Conservation (phyloP, 2,113 vertebrate genomes). For the Pyxicephalus adspersus region DNA sequence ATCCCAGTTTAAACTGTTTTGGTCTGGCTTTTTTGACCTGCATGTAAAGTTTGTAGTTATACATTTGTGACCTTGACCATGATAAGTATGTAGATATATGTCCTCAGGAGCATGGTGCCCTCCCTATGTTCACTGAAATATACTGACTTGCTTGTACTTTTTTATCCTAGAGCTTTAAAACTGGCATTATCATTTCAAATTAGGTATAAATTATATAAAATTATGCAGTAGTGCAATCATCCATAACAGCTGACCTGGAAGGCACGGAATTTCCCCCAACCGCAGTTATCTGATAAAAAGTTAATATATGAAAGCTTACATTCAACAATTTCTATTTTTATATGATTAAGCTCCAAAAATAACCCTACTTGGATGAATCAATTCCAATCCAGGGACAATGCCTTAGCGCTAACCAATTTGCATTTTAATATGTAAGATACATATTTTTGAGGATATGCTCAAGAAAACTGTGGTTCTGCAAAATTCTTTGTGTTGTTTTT, state of each 20-base stretch:
- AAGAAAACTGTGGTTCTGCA: conserved; percentile 7
- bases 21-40: no score
- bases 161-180: background rate
- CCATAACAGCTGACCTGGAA: background rate
- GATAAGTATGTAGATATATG: background rate
- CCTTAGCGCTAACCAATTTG: conserved; percentile 16
- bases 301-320: conserved; percentile 25
- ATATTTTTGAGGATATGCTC: conserved; percentile 12
- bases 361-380: conserved; percentile 20
- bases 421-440: conserved; percentile 49
- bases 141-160: background rate
- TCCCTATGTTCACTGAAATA: background rate
- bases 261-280: background rate
- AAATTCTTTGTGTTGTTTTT: conserved; percentile 25
- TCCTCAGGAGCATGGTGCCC: background rate
- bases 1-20: no score
- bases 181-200: background rate
- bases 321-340: conserved; percentile 26
- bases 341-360: conserved; percentile 29
- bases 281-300: conserved; percentile 24
- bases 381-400: conserved; percentile 30
- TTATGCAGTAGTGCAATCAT: background rate
- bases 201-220: background rate
- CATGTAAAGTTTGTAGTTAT: no score
- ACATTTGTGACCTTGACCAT: no score